phyloP scores from a whole-genome alignment of 2,888 invertebrate species.

The Rhagophthalmus giganteus region DNA sequence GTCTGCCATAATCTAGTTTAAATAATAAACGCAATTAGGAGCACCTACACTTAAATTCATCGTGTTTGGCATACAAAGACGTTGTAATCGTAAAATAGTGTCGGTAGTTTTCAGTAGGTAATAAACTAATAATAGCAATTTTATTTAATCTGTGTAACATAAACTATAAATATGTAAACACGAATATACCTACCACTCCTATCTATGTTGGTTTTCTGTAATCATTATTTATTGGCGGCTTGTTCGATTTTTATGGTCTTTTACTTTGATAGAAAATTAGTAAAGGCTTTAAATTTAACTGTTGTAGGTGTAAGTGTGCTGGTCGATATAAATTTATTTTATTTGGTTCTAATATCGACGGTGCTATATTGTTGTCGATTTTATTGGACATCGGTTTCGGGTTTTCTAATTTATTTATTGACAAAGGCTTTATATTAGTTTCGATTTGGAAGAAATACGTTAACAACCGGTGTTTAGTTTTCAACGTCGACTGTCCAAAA shows the following conservation, averaged over 20 bases:
- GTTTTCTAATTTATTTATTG: not conserved
- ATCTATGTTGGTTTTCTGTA: constrained; percentile 25
- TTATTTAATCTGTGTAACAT: constrained; percentile 16
- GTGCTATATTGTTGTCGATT: not conserved
- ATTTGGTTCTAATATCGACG: not conserved
- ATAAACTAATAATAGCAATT: constrained; percentile 23
- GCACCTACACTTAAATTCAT: constrained; percentile 4
- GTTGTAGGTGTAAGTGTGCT: constrained; percentile 16
- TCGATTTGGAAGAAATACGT: too few relatives aligned
- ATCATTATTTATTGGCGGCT: constrained; percentile 25
- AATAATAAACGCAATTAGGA: constrained; percentile 8
- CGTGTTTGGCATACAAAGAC: constrained; percentile 8
- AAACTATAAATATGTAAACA: constrained; percentile 26
- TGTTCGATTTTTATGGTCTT: constrained; percentile 20
- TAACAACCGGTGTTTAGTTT: too few relatives aligned
- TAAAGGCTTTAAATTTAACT: constrained; percentile 11
- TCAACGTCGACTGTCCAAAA: too few relatives aligned
- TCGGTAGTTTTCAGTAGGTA: constrained; percentile 24
- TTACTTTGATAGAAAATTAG: constrained; percentile 2
- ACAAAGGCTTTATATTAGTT: too few relatives aligned
- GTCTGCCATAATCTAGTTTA: constrained; percentile 3
- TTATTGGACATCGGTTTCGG: not conserved
- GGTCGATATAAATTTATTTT: constrained; percentile 12
- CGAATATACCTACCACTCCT: constrained; percentile 24
- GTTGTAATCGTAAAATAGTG: constrained; percentile 20